Conservation (phyloP, 2,888 invertebrate species). For the Eristalinus aeneus region DNA sequence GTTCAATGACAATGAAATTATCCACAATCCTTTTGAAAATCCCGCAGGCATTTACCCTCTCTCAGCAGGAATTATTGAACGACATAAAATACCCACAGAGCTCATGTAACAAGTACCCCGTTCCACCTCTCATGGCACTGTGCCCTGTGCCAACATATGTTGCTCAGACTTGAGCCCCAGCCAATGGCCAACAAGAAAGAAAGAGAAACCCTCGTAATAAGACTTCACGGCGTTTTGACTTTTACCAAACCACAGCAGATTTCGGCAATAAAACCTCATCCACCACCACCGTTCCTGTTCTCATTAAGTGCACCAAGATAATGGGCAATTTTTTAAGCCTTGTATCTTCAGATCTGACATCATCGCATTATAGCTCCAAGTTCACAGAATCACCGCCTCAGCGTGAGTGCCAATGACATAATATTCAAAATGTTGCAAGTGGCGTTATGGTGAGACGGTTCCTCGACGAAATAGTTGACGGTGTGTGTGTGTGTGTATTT, state of each 20-base stretch:
- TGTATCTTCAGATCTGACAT: slow-evolving; percentile 8
- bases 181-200: too few species aligned
- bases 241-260: background rate
- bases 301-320: slow-evolving; percentile 9
- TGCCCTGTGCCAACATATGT: background rate
- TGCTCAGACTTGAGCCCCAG: too few species aligned
- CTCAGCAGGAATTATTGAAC: too few species aligned
- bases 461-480: background rate
- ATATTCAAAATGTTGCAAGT: slow-evolving; percentile 26
- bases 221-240: background rate
- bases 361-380: background rate
- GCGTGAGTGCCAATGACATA: slow-evolving; percentile 42
- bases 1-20: background rate
- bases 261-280: slow-evolving; percentile 17
- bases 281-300: slow-evolving; percentile 29
- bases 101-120: background rate
- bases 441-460: background rate
- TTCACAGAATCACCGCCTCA: slow-evolving; percentile 10
- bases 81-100: background rate
- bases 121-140: background rate
- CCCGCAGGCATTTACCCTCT: too few species aligned
- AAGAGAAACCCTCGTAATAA: background rate
- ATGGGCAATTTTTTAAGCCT: background rate
- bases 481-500: background rate
- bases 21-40: background rate